Evolutionary conservation across 2,113 vertebrate species (phyloP).

Genomic region (Anguilla japonica): DNA sequence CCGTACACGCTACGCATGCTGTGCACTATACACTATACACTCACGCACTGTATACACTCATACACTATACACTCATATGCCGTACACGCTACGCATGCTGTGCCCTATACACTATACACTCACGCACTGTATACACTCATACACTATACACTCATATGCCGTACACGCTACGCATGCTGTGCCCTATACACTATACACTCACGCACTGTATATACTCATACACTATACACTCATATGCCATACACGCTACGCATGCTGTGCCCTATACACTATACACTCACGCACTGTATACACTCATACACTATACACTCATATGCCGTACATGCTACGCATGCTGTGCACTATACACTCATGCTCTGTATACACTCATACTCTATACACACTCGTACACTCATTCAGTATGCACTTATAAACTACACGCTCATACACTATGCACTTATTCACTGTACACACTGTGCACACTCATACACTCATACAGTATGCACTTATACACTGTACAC

Average conservation of each 20-base stretch:
- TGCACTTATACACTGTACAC: too few species aligned
- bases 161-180: not conserved
- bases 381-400: too few species aligned
- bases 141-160: too few species aligned
- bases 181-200: constrained; percentile 11
- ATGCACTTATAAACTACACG: too few species aligned
- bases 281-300: not conserved
- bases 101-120: too few species aligned
- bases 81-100: not conserved
- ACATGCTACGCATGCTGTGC: not conserved
- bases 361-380: too few species aligned
- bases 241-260: too few species aligned
- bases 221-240: not conserved
- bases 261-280: too few species aligned
- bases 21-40: constrained; percentile 1
- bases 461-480: not conserved
- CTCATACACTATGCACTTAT: too few species aligned
- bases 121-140: not conserved
- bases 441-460: not conserved
- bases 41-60: constrained; percentile 1
- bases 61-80: not conserved
- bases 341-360: too few species aligned
- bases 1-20: not conserved
- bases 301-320: too few species aligned
- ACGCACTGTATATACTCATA: not conserved